A percentile compares a stretch with the other conserved stretches of the same genome.
phyloP scores from a whole-genome alignment of 2,888 invertebrate genomes.

The Zygaena filipendulae region DNA sequence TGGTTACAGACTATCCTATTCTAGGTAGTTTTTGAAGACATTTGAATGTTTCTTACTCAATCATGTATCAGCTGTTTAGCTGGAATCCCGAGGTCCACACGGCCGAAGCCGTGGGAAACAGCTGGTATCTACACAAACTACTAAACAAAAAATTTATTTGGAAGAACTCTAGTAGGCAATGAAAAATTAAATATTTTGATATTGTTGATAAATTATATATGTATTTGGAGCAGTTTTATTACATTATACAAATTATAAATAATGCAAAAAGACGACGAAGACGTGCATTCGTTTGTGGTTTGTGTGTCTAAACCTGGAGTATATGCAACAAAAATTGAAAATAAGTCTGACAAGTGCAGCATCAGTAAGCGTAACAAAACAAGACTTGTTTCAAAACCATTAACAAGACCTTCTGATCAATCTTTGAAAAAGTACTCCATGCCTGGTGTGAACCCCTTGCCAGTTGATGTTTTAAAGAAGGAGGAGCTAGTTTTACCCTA shows the following conservation, averaged over 20 bases:
- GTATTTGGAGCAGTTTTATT: too few species aligned
- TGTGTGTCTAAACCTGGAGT: constrained; percentile 25
- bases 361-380: constrained; percentile 2
- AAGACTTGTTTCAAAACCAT: too few species aligned
- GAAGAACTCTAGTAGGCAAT: too few species aligned
- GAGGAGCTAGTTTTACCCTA: constrained; percentile 33
- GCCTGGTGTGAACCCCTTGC: constrained; percentile 23
- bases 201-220: too few species aligned
- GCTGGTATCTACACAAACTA: too few species aligned
- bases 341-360: constrained; percentile 1
- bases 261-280: constrained; percentile 21
- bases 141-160: too few species aligned
- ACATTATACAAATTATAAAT: too few species aligned
- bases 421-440: constrained; percentile 22
- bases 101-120: too few species aligned
- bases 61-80: too few species aligned
- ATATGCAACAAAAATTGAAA: constrained; percentile 12
- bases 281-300: constrained; percentile 24
- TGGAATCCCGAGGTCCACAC: too few species aligned
- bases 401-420: constrained; percentile 17
- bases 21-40: constrained; percentile 23
- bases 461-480: constrained; percentile 23
- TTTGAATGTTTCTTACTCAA: constrained; percentile 3
- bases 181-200: too few species aligned
- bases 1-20: too few species aligned